A percentile compares a stretch with the other conserved stretches of the same genome.
These are phyloP conservation scores for Drosophila subpulchrella DNA, from an alignment of 1,140 invertebrate genomes.

Conservation along the genomic window DNA sequence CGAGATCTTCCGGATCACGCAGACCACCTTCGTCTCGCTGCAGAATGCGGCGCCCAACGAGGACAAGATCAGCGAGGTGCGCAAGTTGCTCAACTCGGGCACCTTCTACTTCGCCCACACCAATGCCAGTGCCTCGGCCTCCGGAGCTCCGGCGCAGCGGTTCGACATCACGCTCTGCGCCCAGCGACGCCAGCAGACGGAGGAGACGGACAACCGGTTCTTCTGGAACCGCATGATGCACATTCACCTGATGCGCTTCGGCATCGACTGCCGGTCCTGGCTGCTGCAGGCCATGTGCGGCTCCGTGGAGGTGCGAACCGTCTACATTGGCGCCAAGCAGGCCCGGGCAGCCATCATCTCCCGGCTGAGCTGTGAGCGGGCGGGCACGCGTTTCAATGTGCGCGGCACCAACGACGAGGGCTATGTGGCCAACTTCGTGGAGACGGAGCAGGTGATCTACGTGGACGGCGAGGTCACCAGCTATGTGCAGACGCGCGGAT, in stretches of 20 bases:
- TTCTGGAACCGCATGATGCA: slow-evolving; percentile 99
- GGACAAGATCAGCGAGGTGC: slow-evolving; percentile 91
- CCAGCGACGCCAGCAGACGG: slow-evolving; percentile 92
- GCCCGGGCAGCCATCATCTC: slow-evolving; percentile 97
- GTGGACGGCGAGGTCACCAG: slow-evolving; percentile 94
- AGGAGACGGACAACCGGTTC: slow-evolving; percentile 95
- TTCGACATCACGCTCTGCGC: slow-evolving; percentile 97
- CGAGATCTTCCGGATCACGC: slow-evolving; percentile 97
- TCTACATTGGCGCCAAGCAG: slow-evolving; percentile 97
- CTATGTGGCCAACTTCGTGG: slow-evolving; percentile 99
- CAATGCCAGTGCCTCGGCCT: slow-evolving; percentile 75
- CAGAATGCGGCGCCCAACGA: slow-evolving; percentile 90
- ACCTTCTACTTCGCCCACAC: slow-evolving; percentile 97
- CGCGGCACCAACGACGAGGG: slow-evolving; percentile 99
- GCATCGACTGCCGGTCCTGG: slow-evolving; percentile 95
- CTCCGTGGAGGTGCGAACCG: slow-evolving; percentile 97
- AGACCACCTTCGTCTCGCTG: slow-evolving; percentile 95
- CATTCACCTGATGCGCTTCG: slow-evolving; percentile 95
- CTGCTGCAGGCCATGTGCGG: slow-evolving; percentile 97
- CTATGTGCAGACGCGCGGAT: slow-evolving; percentile 96
- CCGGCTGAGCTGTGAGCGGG: slow-evolving; percentile 97
- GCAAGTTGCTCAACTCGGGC: slow-evolving; percentile 96
- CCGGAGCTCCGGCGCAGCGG: slow-evolving; percentile 69
- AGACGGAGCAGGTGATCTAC: slow-evolving; percentile 98
- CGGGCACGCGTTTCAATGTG: slow-evolving; percentile 98